These are phyloP conservation scores for Sus cebifrons DNA, from an alignment of 2,797 vertebrate genomes.

Conservation along the genomic window DNA sequence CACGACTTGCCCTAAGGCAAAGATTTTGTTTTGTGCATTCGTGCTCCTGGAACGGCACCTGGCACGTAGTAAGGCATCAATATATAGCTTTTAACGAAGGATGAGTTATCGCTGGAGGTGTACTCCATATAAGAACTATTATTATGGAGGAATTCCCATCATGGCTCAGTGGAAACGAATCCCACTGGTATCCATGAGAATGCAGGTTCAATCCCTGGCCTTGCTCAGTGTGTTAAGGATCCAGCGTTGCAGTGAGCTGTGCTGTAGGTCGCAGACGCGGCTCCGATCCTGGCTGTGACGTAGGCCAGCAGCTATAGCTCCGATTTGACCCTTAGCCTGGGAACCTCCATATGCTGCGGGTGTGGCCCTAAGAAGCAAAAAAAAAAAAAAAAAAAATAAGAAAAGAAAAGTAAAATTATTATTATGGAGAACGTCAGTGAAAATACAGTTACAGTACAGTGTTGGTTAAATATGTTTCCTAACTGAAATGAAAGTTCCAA, in stretches of 20 bases:
- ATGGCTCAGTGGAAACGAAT: too few relatives aligned
- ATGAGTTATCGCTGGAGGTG: not conserved
- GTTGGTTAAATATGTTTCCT: not conserved
- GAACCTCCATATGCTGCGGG: too few relatives aligned
- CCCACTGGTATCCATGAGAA: too few relatives aligned
- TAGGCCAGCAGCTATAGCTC: too few relatives aligned
- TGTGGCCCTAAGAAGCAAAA: too few relatives aligned
- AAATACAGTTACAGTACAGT: not conserved
- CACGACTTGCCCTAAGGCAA: not conserved
- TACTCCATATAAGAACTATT: not conserved
- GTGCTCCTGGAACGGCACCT: not conserved
- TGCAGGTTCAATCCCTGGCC: too few relatives aligned
- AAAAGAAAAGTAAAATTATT: not conserved
- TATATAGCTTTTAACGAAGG: not conserved
- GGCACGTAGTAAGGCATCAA: not conserved
- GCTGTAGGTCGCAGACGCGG: too few relatives aligned
- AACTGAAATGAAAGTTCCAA: constrained; percentile 14
- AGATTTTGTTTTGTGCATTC: not conserved
- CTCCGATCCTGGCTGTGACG: too few relatives aligned
- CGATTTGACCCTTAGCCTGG: too few relatives aligned
- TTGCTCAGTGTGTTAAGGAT: too few relatives aligned
- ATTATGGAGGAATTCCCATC: not conserved
- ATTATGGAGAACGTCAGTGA: not conserved
- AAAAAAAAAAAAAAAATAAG: too few relatives aligned
- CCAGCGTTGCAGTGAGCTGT: too few relatives aligned